Evolutionary conservation across 1,140 invertebrate species (phyloP), one percentile per base, ranked within the genome.

Genomic region (Linepithema humile): DNA sequence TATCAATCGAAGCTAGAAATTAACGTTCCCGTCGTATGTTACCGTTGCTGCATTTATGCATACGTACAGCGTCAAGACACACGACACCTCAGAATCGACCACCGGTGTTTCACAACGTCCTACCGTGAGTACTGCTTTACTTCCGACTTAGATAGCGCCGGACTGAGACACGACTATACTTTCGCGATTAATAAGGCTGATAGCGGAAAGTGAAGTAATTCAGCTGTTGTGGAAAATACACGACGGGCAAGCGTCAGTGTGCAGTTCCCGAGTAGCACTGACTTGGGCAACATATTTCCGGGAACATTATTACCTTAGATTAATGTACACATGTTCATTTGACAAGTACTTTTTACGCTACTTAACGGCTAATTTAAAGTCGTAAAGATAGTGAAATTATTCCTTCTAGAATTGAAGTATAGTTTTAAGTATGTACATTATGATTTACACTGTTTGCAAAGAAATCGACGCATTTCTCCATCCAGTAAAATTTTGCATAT

Each of bases 121-220:
- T 75, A 78, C 69, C 67, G 62, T 53, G 82, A 74, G 64, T 45
- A 26, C 82, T 80, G 65, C 89, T 91, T 90, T 89, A 86, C 89
- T 92, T 93, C 90, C 92, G 88, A 85, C 85, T 90, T 88, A 91
- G 91, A 93, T 92, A 92, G 88, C 78, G 32, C 53, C 23, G 32
- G 15, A 40, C 77, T 77, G 69, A 85, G 88, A 82, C 70, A 85
- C 84, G 89, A 88, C 83, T 85, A 65, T 85, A 89, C 80, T 87
- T 91, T 90, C 65, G 64, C 88, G 92, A 93, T 93, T 92, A 93
- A 93, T 92, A 93, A 93, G 87, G 73, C 64, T 85, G 91, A 93
- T 92, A 90, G 73, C 73, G 83, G 67, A 89, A 89, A 90, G 89
- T 91, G 84, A 91, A 89, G 90, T 92, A 91, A 92, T 91, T 91